Base-by-base conservation (phyloP, 2,888 invertebrate genomes). In the Ditylenchus weischeri region DNA sequence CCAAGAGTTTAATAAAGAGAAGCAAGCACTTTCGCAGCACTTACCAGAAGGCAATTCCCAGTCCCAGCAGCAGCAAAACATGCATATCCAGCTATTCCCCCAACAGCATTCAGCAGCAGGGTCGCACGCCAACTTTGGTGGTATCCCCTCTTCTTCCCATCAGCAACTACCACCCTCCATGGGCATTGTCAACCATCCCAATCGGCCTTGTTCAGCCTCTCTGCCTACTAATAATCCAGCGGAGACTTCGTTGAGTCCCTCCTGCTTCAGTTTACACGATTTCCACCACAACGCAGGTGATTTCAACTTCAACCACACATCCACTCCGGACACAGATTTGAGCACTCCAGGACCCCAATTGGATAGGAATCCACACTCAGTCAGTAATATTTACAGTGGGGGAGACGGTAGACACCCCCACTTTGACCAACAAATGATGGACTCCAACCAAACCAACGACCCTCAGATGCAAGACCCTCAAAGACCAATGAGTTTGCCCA, bases 401-500 rank as follows among this genome's bases (percentile, higher is more conserved):
- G 59, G 15, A 15, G 35, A 8, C 23, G 59, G 59, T 15, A 21
- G 38, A 19, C 43, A 43, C 13, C 59, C 19, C n/a, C 59, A 43
- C 59, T 21, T 36, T 59, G 21, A 7, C 13, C 21, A 21, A 4
- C 21, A 54, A 13, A 21, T 29, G 29, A 10, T 54, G 54, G 29
- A 54, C 54, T 54, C 54, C n/a, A 54, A 7, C 29, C 54, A 54
- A 54, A 11, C 11, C 21, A 54, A 54, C 29, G 23, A 59, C 6
- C 13, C 29, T 5, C 29, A 59, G 13, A 13, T 21, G 59, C 59
- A 69, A 19, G 70, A 70, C 36, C 43, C 50, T 11, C 73, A 72
- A 38, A 51, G 73, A 21, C 73, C 73, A 18, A 66, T 72, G 72
- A 73, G 73, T 70, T 65, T 73, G 18, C 73, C 73, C 18, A 66